phyloP scores from a whole-genome alignment of 64 coral and sea anemone genomes.

The Cladopsammia gracilis region DNA sequence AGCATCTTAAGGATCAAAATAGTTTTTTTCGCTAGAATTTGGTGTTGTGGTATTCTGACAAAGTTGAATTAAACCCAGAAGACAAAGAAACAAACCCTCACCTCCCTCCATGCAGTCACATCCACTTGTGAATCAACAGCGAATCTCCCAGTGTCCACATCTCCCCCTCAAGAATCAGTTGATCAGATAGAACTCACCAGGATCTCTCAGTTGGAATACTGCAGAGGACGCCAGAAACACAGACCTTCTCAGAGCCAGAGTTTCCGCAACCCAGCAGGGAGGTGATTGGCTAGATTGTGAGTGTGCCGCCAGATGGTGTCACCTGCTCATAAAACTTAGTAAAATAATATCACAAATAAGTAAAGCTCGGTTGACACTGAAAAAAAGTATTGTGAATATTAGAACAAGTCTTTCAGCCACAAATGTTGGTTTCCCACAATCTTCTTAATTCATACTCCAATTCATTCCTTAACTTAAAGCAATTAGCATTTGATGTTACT shows the following conservation, averaged over 20 bases:
- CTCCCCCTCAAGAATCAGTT: not conserved
- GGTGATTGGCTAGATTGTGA: conserved; percentile 35
- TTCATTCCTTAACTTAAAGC: too few relatives aligned
- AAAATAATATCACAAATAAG: too few relatives aligned
- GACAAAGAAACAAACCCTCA: conserved; percentile 25
- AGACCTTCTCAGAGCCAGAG: conserved; percentile 31
- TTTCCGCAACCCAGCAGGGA: conserved; percentile 38
- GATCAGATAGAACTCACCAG: not conserved
- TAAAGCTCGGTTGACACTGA: too few relatives aligned
- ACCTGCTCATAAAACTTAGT: not conserved
- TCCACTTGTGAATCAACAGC: not conserved
- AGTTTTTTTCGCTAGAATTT: not conserved
- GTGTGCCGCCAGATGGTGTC: conserved; percentile 5
- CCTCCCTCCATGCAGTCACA: not conserved
- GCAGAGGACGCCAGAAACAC: conserved; percentile 19
- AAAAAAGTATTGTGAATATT: not conserved
- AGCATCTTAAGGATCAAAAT: not conserved
- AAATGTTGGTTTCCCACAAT: not conserved
- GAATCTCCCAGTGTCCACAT: conserved; percentile 1
- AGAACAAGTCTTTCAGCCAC: conserved; percentile 4
- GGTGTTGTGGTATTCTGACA: conserved; percentile 18
- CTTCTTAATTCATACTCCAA: too few relatives aligned
- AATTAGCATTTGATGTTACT: too few relatives aligned
- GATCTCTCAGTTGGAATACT: conserved; percentile 15
- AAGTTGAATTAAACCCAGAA: conserved; percentile 6